phyloP scores from a whole-genome alignment of 2,113 vertebrate species.

The Toxotes chatareus region DNA sequence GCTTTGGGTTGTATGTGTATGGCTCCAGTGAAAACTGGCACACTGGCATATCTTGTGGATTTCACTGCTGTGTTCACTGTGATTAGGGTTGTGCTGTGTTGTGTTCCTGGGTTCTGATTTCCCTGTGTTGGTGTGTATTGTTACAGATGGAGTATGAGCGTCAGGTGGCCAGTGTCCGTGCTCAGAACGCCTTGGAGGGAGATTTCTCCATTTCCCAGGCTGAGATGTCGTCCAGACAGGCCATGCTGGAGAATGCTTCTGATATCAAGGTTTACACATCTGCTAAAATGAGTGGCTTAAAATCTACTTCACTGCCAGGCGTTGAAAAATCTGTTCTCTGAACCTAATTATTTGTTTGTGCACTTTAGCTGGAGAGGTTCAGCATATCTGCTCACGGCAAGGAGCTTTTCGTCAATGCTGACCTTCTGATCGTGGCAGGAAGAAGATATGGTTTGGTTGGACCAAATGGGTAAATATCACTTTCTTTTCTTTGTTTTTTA shows the following conservation, averaged over 20 bases:
- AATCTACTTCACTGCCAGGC: too few relatives aligned
- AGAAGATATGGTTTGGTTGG: slow-evolving; percentile 94
- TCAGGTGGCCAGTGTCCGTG: slow-evolving; percentile 88
- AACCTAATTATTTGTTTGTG: not conserved
- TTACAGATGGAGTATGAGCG: slow-evolving; percentile 90
- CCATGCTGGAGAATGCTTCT: slow-evolving; percentile 94
- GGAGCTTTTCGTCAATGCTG: slow-evolving; percentile 93
- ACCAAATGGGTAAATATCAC: slow-evolving; percentile 89
- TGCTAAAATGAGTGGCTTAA: not conserved
- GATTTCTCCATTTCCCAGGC: slow-evolving; percentile 94
- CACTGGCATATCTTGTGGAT: too few relatives aligned
- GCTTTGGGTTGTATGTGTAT: too few relatives aligned
- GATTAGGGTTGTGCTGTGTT: not conserved
- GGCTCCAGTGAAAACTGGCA: too few relatives aligned
- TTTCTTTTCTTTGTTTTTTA: not conserved
- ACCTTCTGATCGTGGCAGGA: slow-evolving; percentile 92
- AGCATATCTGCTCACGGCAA: slow-evolving; percentile 96
- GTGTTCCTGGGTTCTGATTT: not conserved
- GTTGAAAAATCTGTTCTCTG: too few relatives aligned
- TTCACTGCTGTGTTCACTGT: too few relatives aligned
- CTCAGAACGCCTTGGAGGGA: slow-evolving; percentile 87
- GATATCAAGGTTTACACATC: slow-evolving; percentile 89
- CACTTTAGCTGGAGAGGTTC: slow-evolving; percentile 90
- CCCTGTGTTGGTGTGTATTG: not conserved
- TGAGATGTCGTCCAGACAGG: slow-evolving; percentile 92